phyloP scores from a whole-genome alignment of 2,113 vertebrate genomes.

The Rhinichthys klamathensis region DNA sequence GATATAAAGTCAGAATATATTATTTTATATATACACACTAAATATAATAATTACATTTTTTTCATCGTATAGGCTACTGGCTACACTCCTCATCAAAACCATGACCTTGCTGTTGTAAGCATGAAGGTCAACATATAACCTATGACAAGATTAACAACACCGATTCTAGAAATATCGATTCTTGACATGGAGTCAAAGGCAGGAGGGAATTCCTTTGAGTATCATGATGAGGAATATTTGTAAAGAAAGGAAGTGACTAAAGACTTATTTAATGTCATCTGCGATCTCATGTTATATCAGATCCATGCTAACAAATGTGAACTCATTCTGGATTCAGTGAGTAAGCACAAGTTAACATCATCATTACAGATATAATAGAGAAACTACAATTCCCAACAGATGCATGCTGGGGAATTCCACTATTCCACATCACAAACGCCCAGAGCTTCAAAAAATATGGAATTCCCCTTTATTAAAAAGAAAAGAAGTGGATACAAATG shows the following conservation, averaged over 20 bases:
- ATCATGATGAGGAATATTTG: background rate
- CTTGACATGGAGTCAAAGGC: background rate
- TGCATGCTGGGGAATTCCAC: constrained; percentile 7
- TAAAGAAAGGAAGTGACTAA: background rate
- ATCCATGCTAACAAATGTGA: background rate
- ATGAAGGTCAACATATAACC: background rate
- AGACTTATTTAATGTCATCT: background rate
- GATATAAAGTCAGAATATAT: too few species aligned
- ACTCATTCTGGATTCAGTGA: background rate
- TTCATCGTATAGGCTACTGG: background rate
- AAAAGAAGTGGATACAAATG: background rate
- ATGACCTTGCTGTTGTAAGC: background rate
- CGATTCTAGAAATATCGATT: too few species aligned
- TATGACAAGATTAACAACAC: background rate
- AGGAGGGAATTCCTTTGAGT: background rate
- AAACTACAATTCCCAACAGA: background rate
- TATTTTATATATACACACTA: too few species aligned
- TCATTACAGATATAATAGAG: background rate
- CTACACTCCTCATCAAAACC: background rate
- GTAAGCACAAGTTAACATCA: background rate
- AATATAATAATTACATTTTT: background rate
- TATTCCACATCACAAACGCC: background rate
- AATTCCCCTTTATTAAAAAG: constrained; percentile 10
- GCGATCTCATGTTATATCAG: background rate
- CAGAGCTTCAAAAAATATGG: background rate